Evolutionary conservation across 2,888 invertebrate species (phyloP), one percentile per base, ranked within the genome.

Genomic region (Germaria angustata): DNA sequence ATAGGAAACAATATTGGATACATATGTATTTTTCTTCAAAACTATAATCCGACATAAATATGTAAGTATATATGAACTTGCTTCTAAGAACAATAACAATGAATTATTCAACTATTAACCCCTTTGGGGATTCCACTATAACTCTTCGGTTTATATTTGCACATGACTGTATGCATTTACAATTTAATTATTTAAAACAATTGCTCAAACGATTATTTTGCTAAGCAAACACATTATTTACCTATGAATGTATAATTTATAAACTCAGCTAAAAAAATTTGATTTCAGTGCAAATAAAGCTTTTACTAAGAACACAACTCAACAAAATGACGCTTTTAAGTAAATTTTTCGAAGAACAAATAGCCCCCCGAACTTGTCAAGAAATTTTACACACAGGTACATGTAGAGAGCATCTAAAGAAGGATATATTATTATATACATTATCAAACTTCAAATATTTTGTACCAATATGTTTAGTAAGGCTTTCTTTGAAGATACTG

Each of bases 361-460:
- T 86, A 32, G 17, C 55, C 7, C 39, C 49, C 9, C 53, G 80
- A 77, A 57, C 83, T 20, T 85, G 84, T 46, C 88, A 88, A 77
- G 77, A 84, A 32, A 86, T 87, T 8, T 46, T 86, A n/a, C 90
- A 90, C 81, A 78, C 86, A 15, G 80, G 83, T 5, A 76, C 84
- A 20, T 90, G 90, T 55, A 44, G 7, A 3, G 34, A 75, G 1
- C 82, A 86, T 34, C 41, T 84, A 0, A 17, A 84, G 0, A 61
- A 75, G 7, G 84, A 86, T 69, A 8, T 87, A 0, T 55, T 77
- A 1, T 69, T 61, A 8, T 86, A 84, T 41, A 11, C 82, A 2
- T 32, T 81, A 53, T 87, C 87, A 9, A 87, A 86, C 81, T 44
- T 84, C 0, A 87, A 87, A 69, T 88, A 86, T 36, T 89, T 87